Evolutionary conservation across 2,888 invertebrate genomes (phyloP).

Genomic region (Abrostola tripartita): DNA sequence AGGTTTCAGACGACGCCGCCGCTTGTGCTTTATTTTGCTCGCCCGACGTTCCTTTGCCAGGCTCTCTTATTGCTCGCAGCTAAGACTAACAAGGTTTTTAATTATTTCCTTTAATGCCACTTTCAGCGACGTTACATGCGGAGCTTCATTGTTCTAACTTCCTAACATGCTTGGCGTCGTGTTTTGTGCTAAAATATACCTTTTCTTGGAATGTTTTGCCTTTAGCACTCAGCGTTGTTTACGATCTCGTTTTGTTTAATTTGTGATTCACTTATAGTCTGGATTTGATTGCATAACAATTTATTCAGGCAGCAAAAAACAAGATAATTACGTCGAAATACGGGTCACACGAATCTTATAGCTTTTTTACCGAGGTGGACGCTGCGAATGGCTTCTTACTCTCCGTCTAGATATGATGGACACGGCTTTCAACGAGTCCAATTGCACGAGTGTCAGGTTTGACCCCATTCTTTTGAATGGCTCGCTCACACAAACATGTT

Average conservation of each 20-base stretch:
- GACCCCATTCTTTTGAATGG: slow-evolving; percentile 46
- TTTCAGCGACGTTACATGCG: slow-evolving; percentile 72
- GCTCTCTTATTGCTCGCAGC: slow-evolving; percentile 81
- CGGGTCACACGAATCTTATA: too few relatives aligned
- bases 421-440: slow-evolving; percentile 41
- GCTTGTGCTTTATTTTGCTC: slow-evolving; percentile 79
- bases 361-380: not conserved
- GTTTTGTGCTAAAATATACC: slow-evolving; percentile 27
- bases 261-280: too few relatives aligned
- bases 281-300: too few relatives aligned
- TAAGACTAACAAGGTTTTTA: slow-evolving; percentile 86
- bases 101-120: slow-evolving; percentile 87
- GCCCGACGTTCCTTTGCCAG: slow-evolving; percentile 78
- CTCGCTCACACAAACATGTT: slow-evolving; percentile 40
- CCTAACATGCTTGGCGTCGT: slow-evolving; percentile 37
- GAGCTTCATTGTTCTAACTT: slow-evolving; percentile 64
- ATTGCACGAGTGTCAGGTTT: slow-evolving; percentile 42
- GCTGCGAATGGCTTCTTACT: slow-evolving; percentile 9
- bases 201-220: slow-evolving; percentile 33
- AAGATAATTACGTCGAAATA: too few relatives aligned
- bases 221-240: too few relatives aligned
- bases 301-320: too few relatives aligned
- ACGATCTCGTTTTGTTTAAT: too few relatives aligned
- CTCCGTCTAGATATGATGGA: slow-evolving; percentile 46
- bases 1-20: slow-evolving; percentile 69